Base-by-base conservation (phyloP, 2,888 invertebrate species). In the Stenodera caucasica region DNA sequence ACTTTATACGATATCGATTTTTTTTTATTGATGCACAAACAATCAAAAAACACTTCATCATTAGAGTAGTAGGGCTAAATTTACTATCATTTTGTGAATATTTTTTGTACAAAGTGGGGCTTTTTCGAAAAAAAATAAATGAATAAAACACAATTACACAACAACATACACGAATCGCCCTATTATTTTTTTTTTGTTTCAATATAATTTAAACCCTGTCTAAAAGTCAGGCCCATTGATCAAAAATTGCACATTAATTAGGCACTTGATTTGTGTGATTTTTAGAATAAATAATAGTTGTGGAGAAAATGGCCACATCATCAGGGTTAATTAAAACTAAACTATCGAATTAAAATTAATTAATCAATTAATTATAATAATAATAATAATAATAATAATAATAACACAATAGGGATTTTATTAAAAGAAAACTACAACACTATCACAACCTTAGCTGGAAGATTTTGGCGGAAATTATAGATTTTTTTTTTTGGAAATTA, bases 401-500 rank as follows among this genome's bases (percentile, higher is more conserved):
- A 66, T n/a, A n/a, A n/a, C n/a, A 49, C 53, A 30, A 14, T 14
- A 70, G 67, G 67, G 65, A 60, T n/a, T n/a, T n/a, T n/a, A n/a
- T n/a, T n/a, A 65, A 70, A 69, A 68, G 59, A 60, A 63, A 56
- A 73, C 73, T 78, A 78, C 66, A 71, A 76, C 67, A 74, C 77
- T 80, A 81, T 81, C 81, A 81, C 81, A 81, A 80, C 80, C 80
- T 75, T 73, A 74, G 77, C 75, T 80, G 80, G 80, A 81, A 80
- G 80, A 80, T 76, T 79, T 80, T 79, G 79, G 79, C 78, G 77
- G 77, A 75, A 73, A 63, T 63, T 57, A 53, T 53, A 57, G 69
- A 69, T 69, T 55, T 50, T 33, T 15, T 7, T 57, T 18, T 63
- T 58, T 62, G 53, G 54, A 57, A 58, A 52, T 53, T 61, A 72